phyloP scores from a whole-genome alignment of 2,113 vertebrate genomes.

The Petrocephalus microphthalmus region DNA sequence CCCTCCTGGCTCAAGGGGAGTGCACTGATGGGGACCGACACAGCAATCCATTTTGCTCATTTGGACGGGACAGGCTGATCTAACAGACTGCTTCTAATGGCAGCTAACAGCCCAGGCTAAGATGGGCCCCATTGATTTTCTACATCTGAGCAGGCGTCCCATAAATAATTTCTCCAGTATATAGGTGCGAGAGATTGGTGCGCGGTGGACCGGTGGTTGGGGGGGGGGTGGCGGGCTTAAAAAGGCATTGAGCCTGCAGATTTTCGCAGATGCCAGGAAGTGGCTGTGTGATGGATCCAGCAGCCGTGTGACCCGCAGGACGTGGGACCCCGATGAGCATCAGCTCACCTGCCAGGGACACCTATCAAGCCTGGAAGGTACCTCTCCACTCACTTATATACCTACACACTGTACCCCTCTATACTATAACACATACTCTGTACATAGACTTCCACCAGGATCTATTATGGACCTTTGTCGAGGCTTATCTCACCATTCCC shows the following conservation, averaged over 20 bases:
- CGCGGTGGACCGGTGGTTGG: background rate
- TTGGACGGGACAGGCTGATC: constrained; percentile 11
- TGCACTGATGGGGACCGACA: background rate
- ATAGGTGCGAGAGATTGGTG: background rate
- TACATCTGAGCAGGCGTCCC: background rate
- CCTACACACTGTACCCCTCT: background rate
- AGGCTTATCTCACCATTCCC: background rate
- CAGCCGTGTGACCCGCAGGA: background rate
- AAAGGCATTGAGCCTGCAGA: constrained; percentile 3
- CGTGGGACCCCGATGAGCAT: background rate
- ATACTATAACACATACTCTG: background rate
- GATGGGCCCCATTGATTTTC: constrained; percentile 17
- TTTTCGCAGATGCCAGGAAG: constrained; percentile 19
- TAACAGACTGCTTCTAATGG: constrained; percentile 8
- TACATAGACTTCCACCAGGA: background rate
- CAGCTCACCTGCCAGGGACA: constrained; percentile 31
- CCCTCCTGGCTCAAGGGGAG: background rate
- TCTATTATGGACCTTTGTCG: background rate
- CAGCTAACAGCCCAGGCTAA: background rate
- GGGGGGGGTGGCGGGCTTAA: background rate
- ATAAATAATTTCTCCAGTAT: constrained; percentile 23
- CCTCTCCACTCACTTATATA: background rate
- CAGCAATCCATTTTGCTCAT: background rate
- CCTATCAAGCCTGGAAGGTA: constrained; percentile 39
- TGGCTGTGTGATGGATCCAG: background rate